These are phyloP conservation scores for Papilio polyxenes DNA, from an alignment of 1,140 invertebrate species.

Conservation along the genomic window DNA sequence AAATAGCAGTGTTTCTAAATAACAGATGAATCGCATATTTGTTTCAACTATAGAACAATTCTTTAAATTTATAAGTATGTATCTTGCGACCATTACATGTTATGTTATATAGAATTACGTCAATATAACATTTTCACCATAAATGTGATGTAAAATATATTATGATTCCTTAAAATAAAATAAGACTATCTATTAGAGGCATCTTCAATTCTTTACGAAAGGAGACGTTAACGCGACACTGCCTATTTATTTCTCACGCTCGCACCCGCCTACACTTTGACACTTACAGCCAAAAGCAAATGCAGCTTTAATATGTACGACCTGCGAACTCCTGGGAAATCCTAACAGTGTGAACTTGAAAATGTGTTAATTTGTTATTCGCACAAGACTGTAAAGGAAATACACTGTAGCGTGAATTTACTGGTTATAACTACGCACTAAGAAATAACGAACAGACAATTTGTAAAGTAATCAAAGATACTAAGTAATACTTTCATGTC, in stretches of 20 bases:
- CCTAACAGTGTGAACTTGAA: slow-evolving; percentile 31
- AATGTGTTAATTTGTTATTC: slow-evolving; percentile 28
- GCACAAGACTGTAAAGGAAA: not conserved
- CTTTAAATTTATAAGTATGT: not conserved
- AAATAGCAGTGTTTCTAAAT: not conserved
- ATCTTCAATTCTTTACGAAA: slow-evolving; percentile 52
- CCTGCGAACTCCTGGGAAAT: slow-evolving; percentile 46
- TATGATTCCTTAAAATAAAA: slow-evolving; percentile 1
- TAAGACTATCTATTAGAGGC: slow-evolving; percentile 46
- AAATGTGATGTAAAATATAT: not conserved
- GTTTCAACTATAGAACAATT: not conserved
- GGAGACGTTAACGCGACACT: slow-evolving; percentile 66
- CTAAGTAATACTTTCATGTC: too few species aligned
- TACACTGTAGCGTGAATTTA: not conserved
- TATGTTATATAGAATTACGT: not conserved
- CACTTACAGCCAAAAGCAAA: slow-evolving; percentile 52
- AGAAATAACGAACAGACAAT: not conserved
- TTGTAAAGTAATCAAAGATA: too few species aligned
- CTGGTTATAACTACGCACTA: not conserved
- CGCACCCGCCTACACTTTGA: slow-evolving; percentile 66
- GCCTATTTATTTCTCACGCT: slow-evolving; percentile 77
- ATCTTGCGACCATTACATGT: not conserved
- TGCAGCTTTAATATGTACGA: slow-evolving; percentile 51
- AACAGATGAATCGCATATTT: not conserved
- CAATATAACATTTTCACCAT: not conserved